Percentiles rank a stretch among this genome's conserved stretches.
Evolutionary conservation across 2,797 vertebrate species (phyloP).

Genomic region (Gambusia yucatana): DNA sequence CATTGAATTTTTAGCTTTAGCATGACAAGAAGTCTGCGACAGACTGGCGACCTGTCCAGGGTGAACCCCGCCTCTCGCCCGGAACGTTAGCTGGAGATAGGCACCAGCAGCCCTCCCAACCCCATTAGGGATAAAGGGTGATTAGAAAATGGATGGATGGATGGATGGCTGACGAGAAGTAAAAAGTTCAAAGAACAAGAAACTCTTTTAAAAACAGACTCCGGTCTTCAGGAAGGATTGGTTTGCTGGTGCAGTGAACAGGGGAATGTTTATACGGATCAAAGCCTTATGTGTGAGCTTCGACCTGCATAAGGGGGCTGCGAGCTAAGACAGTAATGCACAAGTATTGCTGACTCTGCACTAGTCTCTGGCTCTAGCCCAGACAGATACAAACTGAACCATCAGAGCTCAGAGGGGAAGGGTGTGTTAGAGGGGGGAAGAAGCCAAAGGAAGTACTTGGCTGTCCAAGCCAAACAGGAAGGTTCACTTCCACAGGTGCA

Average conservation of each 20-base stretch:
- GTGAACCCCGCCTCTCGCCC: too few relatives aligned
- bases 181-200: not conserved
- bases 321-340: conserved; percentile 30
- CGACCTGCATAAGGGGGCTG: conserved; percentile 29
- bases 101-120: too few relatives aligned
- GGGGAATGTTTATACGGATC: conserved; percentile 23
- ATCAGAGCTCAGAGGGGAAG: conserved; percentile 54
- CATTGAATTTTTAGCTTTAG: not conserved
- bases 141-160: too few relatives aligned
- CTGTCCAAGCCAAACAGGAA: conserved; percentile 83
- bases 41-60: too few relatives aligned
- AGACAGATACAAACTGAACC: conserved; percentile 55
- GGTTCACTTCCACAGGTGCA: conserved; percentile 80
- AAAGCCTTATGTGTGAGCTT: conserved; percentile 33
- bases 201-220: not conserved
- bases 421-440: conserved; percentile 30
- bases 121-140: too few relatives aligned
- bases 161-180: not conserved
- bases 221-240: conserved; percentile 8
- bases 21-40: not conserved
- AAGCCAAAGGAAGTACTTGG: conserved; percentile 65
- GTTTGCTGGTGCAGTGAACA: conserved; percentile 31
- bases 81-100: too few relatives aligned
- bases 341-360: conserved; percentile 75
- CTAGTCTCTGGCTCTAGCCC: conserved; percentile 52